Evolutionary conservation across 2,797 vertebrate species (phyloP), one percentile per base, ranked within the genome.

Genomic region (Sebastes cheni): DNA sequence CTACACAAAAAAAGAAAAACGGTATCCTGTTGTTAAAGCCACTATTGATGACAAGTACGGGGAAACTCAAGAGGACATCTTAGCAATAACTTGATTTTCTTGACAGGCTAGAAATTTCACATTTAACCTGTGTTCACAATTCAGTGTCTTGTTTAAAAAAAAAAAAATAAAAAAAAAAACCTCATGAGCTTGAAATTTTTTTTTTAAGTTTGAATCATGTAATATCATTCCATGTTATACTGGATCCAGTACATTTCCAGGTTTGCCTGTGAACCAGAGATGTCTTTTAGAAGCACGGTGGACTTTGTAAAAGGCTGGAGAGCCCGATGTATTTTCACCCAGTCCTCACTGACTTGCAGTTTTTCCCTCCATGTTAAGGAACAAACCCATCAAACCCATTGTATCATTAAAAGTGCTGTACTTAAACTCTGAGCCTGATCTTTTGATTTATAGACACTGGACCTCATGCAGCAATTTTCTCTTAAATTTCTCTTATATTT

Each of bases 391-490:
- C 87, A 89, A 89, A 88, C 86, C 87, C 89, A 89, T 94, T 92
- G 92, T 92, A 94, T 94, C 91, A 95, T 94, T 95, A 95, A 95
- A 94, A 94, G 93, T 94, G 94, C 92, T 95, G 94, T 94, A 95
- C 88, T 86, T 88, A 68, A 92, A 88, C 64, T 27, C 22, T 0
- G 42, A 74, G 25, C 14, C 23, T 73, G 23, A 14, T 32, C 2
- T 36, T 65, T 77, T 72, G 42, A 27, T 77, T 59, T 18, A 1
- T 5, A 39, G 16, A 34, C 34, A 34, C 34, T 34, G 34, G 34
- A 46, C 42, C 42, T 46, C 16, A 18, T 18, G 42, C 42, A 46
- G 42, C 16, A 46, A 46, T 18, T 16, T 46, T 46, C 42, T 18
- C 42, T 46, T 46, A 46, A 34, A 34, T 9, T 34, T 34, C 8